phyloP scores from a whole-genome alignment of 2,888 invertebrate genomes.

The Teleogryllus oceanicus region DNA sequence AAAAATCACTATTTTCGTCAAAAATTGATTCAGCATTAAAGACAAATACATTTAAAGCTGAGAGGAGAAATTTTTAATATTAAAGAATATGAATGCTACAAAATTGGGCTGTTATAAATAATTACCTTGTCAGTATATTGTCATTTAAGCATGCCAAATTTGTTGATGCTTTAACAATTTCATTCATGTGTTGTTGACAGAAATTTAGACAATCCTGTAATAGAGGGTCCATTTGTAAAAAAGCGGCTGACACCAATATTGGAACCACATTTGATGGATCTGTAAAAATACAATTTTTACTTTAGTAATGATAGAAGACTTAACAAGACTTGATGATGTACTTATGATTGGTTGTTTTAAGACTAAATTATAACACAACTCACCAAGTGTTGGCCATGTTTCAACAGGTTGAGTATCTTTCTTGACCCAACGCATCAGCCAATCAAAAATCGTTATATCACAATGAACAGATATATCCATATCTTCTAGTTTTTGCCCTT shows the following conservation, averaged over 20 bases:
- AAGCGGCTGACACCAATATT: conserved; percentile 89
- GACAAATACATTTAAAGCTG: too few relatives aligned
- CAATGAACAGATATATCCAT: conserved; percentile 97
- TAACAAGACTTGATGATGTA: too few relatives aligned
- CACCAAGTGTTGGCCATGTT: conserved; percentile 57
- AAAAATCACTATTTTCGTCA: too few relatives aligned
- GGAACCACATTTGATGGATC: conserved; percentile 72
- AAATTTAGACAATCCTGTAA: conserved; percentile 80
- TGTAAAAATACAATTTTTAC: conserved; percentile 35
- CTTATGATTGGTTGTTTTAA: not conserved
- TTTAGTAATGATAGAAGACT: too few relatives aligned
- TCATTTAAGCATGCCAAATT: conserved; percentile 88
- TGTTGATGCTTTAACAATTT: conserved; percentile 79
- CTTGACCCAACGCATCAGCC: conserved; percentile 96
- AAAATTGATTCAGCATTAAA: too few relatives aligned
- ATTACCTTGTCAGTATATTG: conserved; percentile 51
- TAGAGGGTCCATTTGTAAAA: conserved; percentile 87
- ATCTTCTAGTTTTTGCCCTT: conserved; percentile 72
- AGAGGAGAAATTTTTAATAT: too few relatives aligned
- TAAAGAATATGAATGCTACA: too few relatives aligned
- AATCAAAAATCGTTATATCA: conserved; percentile 92
- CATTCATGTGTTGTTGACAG: conserved; percentile 82
- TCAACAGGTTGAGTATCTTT: conserved; percentile 62
- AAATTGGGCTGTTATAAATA: not conserved
- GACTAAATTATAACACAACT: conserved; percentile 23